Base-by-base conservation (phyloP, 2,888 invertebrate species). In the Flexamia atlantica region DNA sequence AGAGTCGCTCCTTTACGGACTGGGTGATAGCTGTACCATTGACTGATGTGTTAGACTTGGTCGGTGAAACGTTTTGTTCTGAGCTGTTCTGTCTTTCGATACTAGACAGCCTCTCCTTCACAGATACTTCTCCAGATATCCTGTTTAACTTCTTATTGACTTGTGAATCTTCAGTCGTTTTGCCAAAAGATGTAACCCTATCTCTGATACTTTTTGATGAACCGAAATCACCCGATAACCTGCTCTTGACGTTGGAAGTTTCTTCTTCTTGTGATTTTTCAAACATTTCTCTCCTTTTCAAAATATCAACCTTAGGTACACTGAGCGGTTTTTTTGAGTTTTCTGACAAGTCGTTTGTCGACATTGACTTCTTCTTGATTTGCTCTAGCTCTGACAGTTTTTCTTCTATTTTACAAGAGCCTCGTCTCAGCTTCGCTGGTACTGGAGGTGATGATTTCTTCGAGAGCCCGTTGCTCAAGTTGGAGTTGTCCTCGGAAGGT, bases 271-370 rank as follows among this genome's bases (percentile, higher is more conserved):
- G 76, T 42, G 82, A 82, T 87, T 93, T 93, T 90, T 97, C 97
- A 88, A 97, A 97, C 85, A 97, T 93, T 90, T 96, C 96, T 88
- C 96, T 94, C 87, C 96, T 92, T 90, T 96, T 96, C 84, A 94
- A 93, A 87, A 97, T 95, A 89, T 96, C 94, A 30, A 96, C 95
- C 91, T 96, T 97, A 10, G 91, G 90, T 1, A 89, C 86, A n/a
- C 95, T 94, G 85, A 94, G 90, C 88, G 93, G 92, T 88, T 93
- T 93, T 87, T 92, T 92, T 85, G 91, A 90, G 86, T 90, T 91
- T 85, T 91, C 90, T 87, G 90, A 91, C 85, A 91, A 88, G 88
- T 92, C 92, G 53, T 87, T 86, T 50, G 85, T 88, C 14, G 86
- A 86, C 42, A 86, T 85, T 17, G 85, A 85, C 28, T 85, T 85